Base-by-base conservation (phyloP, 92 coral and sea anemone genomes). In the Hydrozoanthus gracilis region DNA sequence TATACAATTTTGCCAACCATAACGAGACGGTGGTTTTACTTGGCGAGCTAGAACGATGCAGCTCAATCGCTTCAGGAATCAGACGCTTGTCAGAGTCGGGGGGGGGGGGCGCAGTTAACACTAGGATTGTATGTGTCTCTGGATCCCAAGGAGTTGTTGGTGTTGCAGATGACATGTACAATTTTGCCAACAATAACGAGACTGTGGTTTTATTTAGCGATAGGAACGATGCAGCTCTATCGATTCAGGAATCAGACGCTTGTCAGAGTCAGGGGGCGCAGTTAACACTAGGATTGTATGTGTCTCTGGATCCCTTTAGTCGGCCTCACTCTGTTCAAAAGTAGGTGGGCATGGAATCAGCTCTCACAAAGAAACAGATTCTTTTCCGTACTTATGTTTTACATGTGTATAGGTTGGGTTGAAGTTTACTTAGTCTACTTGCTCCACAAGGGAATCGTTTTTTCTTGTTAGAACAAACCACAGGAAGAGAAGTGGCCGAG, bases 381-480 rank as follows among this genome's bases (percentile, higher is more conserved):
- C 73, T 68, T 44, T 68, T 68, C 73, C 73, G 46, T 68, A 39
- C 39, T 68, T 68, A 68, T 35, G 9, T 68, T 20, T 61, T 20
- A 61, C 67, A 61, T 61, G 16, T 75, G 80, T 58, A 75, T 75
- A 75, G 80, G 80, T 16, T 75, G 80, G 80, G n/a, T 75, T 75
- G n/a, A 75, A 54, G 48, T 44, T 55, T 44, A 58, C 48, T 46
- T 44, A 27, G 12, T 49, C 84, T 78, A 51, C 84, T 78, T 78
- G 50, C 8, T 78, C 84, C 5, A 78, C 71, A 78, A 78, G 83
- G 61, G 83, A 66, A 62, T 77, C 83, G 51, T 77, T 77, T 56
- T 77, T 77, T 8, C 83, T 77, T 77, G 83, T 77, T 77, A 65
- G 64, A 48, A 77, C 62, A 51, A 77, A 77, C 83, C 83, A 18